Evolutionary conservation across 2,888 invertebrate species (phyloP), one percentile per base, ranked within the genome.

Genomic region (Stenolophus ochropezus): DNA sequence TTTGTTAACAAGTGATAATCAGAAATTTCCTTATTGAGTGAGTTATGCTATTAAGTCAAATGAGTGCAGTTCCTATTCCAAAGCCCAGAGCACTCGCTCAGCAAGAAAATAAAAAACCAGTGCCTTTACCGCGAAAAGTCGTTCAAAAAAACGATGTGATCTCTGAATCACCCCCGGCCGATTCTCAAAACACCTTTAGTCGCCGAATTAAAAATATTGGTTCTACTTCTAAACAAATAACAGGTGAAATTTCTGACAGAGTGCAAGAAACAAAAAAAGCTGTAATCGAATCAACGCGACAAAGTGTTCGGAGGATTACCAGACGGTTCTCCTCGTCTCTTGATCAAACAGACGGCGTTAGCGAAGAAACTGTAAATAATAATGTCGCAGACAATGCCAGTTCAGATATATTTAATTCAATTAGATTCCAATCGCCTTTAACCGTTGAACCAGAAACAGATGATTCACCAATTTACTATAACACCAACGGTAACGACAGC

Each of bases 391-490:
- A 84, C 86, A 53, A 84, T 87, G 27, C 56, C 16, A 78, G 65
- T 65, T 61, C 81, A 5, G 87, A 91, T 86, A 89, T 93, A 8
- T 94, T 94, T 89, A 92, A 92, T 85, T 91, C 91, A 58, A 92
- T 94, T 83, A 91, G 92, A 83, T 94, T 94, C 85, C 91, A 92
- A 84, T 93, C 93, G 14, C 94, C 94, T 1, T 87, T 93, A 73
- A 85, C 89, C 42, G 18, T 82, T 33, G 76, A 83, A 78, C 78
- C 82, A 16, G 83, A 84, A 27, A 88, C 89, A 84, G 90, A 90
- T 14, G 88, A 85, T 81, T 89, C 89, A 20, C 75, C 74, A n/a
- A 75, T 81, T 65, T 81, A 91, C 90, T 42, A 89, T 89, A 83
- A 88, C 87, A 1, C 88, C 88, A 84, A 87, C 88, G 18, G 90